Evolutionary conservation across 1,140 invertebrate species (phyloP).

Genomic region (Sitophilus oryzae): DNA sequence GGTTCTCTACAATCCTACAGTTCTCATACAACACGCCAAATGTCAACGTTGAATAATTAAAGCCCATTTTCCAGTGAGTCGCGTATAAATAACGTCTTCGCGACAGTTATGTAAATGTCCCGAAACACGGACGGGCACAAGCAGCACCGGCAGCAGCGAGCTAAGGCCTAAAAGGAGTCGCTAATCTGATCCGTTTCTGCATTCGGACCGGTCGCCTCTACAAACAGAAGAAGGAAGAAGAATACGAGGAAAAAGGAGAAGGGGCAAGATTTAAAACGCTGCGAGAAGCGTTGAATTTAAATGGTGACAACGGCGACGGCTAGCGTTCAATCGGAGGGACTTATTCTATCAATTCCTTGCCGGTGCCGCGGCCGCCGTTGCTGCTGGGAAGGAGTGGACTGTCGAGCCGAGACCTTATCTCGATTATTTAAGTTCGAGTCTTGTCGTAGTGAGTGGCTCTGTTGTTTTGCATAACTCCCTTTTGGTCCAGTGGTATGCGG

Average conservation of each 20-base stretch:
- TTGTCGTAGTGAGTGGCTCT: too few relatives aligned
- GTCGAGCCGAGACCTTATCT: too few relatives aligned
- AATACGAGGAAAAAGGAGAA: too few relatives aligned
- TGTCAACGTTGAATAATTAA: constrained; percentile 18
- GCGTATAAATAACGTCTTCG: constrained; percentile 25
- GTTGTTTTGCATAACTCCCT: too few relatives aligned
- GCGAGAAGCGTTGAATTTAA: constrained; percentile 28
- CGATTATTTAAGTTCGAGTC: too few relatives aligned
- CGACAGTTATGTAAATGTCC: constrained; percentile 22
- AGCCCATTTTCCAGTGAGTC: constrained; percentile 6
- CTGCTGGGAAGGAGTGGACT: too few relatives aligned
- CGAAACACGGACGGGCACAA: neutral
- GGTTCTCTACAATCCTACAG: too few relatives aligned
- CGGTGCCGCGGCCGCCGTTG: too few relatives aligned
- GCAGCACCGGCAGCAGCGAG: neutral
- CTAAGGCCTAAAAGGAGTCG: constrained; percentile 10
- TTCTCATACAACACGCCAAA: constrained; percentile 4
- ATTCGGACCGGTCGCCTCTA: constrained; percentile 17
- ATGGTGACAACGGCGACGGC: constrained; percentile 21
- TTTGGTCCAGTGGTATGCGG: too few relatives aligned
- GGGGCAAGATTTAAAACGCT: constrained; percentile 24
- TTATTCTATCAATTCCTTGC: constrained; percentile 20
- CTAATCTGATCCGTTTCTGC: constrained; percentile 21
- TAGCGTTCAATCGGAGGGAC: constrained; percentile 9
- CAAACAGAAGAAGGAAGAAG: too few relatives aligned